Evolutionary conservation across 2,797 vertebrate genomes (phyloP), one percentile per base, ranked within the genome.

Genomic region (Mergus octosetaceus): DNA sequence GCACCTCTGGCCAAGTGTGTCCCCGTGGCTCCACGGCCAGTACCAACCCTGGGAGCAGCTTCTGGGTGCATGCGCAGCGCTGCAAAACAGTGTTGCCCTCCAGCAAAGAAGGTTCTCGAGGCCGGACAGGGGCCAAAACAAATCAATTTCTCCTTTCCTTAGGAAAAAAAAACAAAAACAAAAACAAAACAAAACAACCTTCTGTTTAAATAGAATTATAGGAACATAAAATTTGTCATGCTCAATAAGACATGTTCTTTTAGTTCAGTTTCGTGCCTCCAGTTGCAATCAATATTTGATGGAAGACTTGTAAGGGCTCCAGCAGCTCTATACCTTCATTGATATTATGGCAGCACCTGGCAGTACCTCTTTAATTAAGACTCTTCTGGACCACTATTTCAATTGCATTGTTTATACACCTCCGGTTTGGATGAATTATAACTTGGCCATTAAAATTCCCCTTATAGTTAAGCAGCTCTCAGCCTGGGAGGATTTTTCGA

Each of bases 161-260:
- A 53, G 41, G 57, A 41, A 49, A 93, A 62, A 39, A 53, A 92
- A 85, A 91, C 43, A 43, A 43, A 43, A 43, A 43, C 43, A 47
- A 47, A 45, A 45, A 6, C 18, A 45, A 45, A 45, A 45, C 10
- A 77, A 38, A 34, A 56, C 74, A 62, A 51, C 62, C 51, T 90
- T 90, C 90, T 85, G 58, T 75, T 89, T 87, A 95, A 97, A 96
- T 69, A 49, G 90, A 90, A 95, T 94, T 93, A 91, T 24, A 91
- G 94, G 93, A 92, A 91, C 95, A 85, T 97, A 90, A 96, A 89
- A 96, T 95, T 96, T 94, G 95, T 95, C 94, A 91, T 95, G 85
- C 83, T 96, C 87, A 93, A 60, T 94, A 91, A 93, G 95, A 95
- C 3, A 0, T 71, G 87, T 87, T 62, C 90, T 96, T 95, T 77